These are phyloP conservation scores for Phacellophora camtschatica DNA, from an alignment of 30 jellyfish, hydroid and myxozoan species.

Conservation along the genomic window DNA sequence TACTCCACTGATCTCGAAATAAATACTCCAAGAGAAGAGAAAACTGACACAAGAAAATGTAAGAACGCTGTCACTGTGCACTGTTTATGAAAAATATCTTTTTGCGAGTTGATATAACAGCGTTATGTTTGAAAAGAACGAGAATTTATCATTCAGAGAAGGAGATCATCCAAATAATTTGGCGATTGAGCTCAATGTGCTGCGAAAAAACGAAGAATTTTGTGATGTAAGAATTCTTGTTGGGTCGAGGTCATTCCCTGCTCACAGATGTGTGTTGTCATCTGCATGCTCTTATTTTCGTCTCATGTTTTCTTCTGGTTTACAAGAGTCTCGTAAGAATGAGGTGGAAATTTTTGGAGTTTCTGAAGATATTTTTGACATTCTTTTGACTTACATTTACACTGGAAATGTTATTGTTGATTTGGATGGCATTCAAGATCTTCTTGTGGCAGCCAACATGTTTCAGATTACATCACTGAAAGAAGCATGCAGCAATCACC, in stretches of 20 bases:
- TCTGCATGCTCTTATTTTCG: slow-evolving; percentile 55
- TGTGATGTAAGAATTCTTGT: slow-evolving; percentile 58
- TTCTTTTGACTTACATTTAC: slow-evolving; percentile 31
- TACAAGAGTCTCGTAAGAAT: slow-evolving; percentile 26
- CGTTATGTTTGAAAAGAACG: slow-evolving; percentile 28
- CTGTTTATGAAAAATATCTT: too few relatives aligned
- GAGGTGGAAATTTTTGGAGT: slow-evolving; percentile 57
- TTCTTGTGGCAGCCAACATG: slow-evolving; percentile 59
- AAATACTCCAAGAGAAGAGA: too few relatives aligned
- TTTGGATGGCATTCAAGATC: slow-evolving; percentile 44
- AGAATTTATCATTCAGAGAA: slow-evolving; percentile 25
- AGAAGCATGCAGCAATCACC: slow-evolving; percentile 33
- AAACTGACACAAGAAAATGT: too few relatives aligned
- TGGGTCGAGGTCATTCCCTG: slow-evolving; percentile 48
- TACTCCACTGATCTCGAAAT: too few relatives aligned
- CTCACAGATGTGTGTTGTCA: slow-evolving; percentile 61
- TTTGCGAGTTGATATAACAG: neutral
- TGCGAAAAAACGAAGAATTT: slow-evolving; percentile 55
- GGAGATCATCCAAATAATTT: slow-evolving; percentile 31
- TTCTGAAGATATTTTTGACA: slow-evolving; percentile 43
- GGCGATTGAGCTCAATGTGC: slow-evolving; percentile 30
- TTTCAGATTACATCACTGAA: slow-evolving; percentile 42
- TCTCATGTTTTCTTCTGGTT: slow-evolving; percentile 57
- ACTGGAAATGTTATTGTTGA: slow-evolving; percentile 56
- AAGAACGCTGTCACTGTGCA: too few relatives aligned